A percentile compares a stretch with the other conserved stretches of the same genome.
These are phyloP conservation scores for Zoanthus gigantus DNA, from an alignment of 92 coral and sea anemone genomes.

Conservation along the genomic window DNA sequence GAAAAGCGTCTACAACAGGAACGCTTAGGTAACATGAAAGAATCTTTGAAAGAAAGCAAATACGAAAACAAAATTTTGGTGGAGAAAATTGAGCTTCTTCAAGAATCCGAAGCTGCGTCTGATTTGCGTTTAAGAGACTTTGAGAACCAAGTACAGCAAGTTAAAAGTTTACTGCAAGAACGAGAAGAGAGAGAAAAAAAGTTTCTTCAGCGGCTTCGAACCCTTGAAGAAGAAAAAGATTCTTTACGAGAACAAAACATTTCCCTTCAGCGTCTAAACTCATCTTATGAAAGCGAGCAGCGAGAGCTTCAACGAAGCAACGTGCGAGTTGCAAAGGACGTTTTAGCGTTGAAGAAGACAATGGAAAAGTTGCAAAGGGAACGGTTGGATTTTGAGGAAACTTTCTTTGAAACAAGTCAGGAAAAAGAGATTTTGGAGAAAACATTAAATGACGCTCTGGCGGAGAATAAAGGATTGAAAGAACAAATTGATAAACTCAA, in stretches of 20 bases:
- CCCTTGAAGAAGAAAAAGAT: conserved; percentile 66
- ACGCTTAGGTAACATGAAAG: conserved; percentile 62
- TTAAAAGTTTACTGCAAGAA: conserved; percentile 69
- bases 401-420: conserved; percentile 81
- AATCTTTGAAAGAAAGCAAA: conserved; percentile 74
- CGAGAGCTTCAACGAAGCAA: conserved; percentile 76
- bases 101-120: conserved; percentile 76
- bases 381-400: conserved; percentile 82
- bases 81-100: conserved; percentile 74
- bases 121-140: conserved; percentile 71
- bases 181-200: conserved; percentile 72
- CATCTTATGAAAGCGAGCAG: conserved; percentile 85
- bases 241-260: conserved; percentile 69
- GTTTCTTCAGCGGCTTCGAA: conserved; percentile 66
- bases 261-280: conserved; percentile 68
- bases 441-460: conserved; percentile 68
- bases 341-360: conserved; percentile 82
- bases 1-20: conserved; percentile 83
- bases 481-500: conserved; percentile 70
- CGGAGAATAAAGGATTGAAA: conserved; percentile 70
- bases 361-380: conserved; percentile 84
- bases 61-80: conserved; percentile 69
- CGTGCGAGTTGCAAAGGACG: conserved; percentile 85
- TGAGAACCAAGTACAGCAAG: conserved; percentile 79
- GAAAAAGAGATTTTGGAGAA: conserved; percentile 73